phyloP scores from a whole-genome alignment of 2,113 vertebrate species.

The Speoplatyrhinus poulsoni region DNA sequence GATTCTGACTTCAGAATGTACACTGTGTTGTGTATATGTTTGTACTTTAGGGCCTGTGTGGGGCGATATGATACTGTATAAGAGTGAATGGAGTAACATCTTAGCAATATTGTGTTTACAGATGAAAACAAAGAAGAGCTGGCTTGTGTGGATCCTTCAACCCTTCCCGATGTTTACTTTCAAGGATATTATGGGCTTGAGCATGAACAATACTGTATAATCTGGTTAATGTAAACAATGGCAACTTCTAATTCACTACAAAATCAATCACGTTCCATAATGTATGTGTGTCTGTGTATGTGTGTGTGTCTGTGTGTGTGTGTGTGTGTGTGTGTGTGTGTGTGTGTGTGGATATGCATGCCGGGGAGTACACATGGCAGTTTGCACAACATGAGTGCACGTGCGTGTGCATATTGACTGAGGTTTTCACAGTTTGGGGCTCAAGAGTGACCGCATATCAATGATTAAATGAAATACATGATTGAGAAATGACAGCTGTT shows the following conservation, averaged over 20 bases:
- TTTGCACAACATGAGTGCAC: not conserved
- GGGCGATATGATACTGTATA: no score
- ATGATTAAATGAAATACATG: no score
- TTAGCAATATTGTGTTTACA: not conserved
- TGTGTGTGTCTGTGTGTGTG: not conserved
- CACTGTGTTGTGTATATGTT: not conserved
- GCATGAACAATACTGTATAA: conserved; percentile 3
- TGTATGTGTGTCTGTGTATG: not conserved
- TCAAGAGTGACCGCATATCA: no score
- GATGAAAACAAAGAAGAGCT: not conserved
- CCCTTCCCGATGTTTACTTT: not conserved
- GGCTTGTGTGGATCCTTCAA: not conserved
- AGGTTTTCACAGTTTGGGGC: no score
- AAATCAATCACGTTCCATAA: not conserved
- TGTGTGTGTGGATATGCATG: not conserved
- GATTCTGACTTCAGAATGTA: not conserved
- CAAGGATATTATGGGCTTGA: conserved; percentile 13
- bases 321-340: not conserved
- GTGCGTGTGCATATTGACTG: not conserved
- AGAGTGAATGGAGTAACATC: no score
- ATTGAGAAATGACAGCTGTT: no score
- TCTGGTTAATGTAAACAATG: not conserved
- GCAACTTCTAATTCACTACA: not conserved
- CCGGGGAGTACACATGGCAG: not conserved
- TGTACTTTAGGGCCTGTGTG: not conserved